Base-by-base conservation (phyloP, 2,797 vertebrate genomes). In the Anisognathus igniventris region DNA sequence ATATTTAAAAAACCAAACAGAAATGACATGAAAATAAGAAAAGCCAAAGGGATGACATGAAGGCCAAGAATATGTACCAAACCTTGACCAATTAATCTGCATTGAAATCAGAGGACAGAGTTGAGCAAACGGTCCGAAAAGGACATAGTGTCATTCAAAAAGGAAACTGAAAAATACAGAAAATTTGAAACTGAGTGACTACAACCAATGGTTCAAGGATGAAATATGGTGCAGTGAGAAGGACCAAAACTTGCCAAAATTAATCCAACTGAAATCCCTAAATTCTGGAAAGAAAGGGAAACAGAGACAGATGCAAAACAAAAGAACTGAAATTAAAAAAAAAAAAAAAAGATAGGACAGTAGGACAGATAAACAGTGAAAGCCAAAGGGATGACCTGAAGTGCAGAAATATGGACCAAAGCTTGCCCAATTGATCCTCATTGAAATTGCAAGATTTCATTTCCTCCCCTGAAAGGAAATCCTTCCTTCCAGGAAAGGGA, bases 1-100 rank as follows among this genome's bases (percentile, higher is more conserved):
- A 28, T 40, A 28, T 7, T 14, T 28, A 9, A 40, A 39, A 60
- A 39, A 27, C 8, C 19, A 40, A 60, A 20, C 37, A 30, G 58
- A 40, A 14, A 40, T 0, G 1, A 40, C 3, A 2, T 15, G 13
- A 21, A 21, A 61, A 30, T 14, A 40, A 40, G 58, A 61, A 60
- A 40, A 40, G 27, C 27, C 37, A 61, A 40, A 30, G 27, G 58
- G 19, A 40, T 30, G 19, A 30, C 9, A 4, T 9, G 19, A 61
- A 40, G 58, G 12, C 19, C 58, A 39, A 20, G 37, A 21, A 39
- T 21, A 28, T 30, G 9, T 39, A 39, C 58, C 27, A 30, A 60
- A 40, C 9, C 27, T 30, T 40, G 37, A 39, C 27, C 37, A 60
- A 60, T 60, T 60, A 8, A 60, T 21, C 27, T 8, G 2, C 56